Evolutionary conservation across 2,113 vertebrate genomes (phyloP), one percentile per base, ranked within the genome.

Genomic region (Machaerirhynchus nigripectus): DNA sequence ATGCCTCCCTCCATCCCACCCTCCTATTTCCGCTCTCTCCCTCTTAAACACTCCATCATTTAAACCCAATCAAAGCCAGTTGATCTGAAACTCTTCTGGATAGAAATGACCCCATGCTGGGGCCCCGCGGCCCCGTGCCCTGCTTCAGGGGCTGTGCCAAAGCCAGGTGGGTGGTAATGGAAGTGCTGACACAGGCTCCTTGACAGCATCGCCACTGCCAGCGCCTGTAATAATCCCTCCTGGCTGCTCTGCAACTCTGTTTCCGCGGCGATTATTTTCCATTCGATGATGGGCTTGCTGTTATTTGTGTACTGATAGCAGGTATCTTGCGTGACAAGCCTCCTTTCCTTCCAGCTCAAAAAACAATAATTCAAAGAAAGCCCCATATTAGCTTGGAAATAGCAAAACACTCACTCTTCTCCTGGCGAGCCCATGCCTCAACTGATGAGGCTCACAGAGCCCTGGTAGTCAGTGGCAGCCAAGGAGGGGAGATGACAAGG

Each of bases 241-340:
- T 0, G 30, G 90, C 96, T 93, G 83, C 68, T 82, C 84, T 10
- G 20, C 96, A 68, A 81, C 96, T 94, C 35, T 1, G 89, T 93
- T 96, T 96, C 96, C 30, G 49, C 6, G 16, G 94, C 57, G 94
- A 97, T 97, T 97, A 96, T 96, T 97, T 95, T 96, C 92, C 92
- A 68, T 81, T 84, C 76, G 7, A 87, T 96, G 94, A 97, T 94
- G 90, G 92, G 94, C 87, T 95, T 81, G 92, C 84, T 96, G 95
- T 95, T 97, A 97, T 97, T 97, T 97, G 96, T 97, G 92, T 96
- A 95, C 90, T 95, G 97, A 97, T 96, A 97, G 96, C 93, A 97
- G 97, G 93, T 97, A 97, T 97, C 94, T 96, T 2, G 44, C 92
- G 84, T 96, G 96, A 97, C 97, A 97, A 96, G 90, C 76, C 79